A percentile compares a stretch with the other conserved stretches of the same genome.
Conservation (phyloP, 2,888 invertebrate species). For the Orchestes rusci region DNA sequence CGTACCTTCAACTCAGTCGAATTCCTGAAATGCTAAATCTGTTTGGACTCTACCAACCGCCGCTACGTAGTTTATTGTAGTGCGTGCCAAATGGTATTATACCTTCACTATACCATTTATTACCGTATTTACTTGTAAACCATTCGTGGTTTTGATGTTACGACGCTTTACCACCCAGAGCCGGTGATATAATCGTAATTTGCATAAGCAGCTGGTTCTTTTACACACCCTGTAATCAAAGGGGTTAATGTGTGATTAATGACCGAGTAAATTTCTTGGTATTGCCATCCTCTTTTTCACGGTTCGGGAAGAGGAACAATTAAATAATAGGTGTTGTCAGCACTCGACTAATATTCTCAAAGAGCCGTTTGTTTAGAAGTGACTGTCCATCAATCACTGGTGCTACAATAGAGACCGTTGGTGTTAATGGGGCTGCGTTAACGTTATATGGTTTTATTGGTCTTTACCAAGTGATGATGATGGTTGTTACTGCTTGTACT, state of each 20-base stretch:
- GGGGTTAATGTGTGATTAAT: too few relatives aligned
- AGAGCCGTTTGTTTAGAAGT: conserved; percentile 22
- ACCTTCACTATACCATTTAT: not conserved
- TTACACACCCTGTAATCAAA: too few relatives aligned
- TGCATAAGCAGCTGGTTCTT: too few relatives aligned
- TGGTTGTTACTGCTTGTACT: too few relatives aligned
- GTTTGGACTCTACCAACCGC: not conserved
- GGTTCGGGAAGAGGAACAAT: conserved; percentile 22
- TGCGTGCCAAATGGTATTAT: not conserved
- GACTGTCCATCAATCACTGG: conserved; percentile 18
- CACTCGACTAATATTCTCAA: conserved; percentile 23
- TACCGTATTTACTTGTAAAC: not conserved
- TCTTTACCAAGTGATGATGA: too few relatives aligned
- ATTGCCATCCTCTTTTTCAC: conserved; percentile 17
- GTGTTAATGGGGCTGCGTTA: too few relatives aligned
- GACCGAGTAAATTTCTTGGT: conserved; percentile 11
- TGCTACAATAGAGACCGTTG: too few relatives aligned
- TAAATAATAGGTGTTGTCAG: conserved; percentile 25
- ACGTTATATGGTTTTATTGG: too few relatives aligned
- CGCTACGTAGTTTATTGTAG: not conserved
- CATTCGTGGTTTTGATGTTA: not conserved
- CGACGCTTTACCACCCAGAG: not conserved
- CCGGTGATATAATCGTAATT: too few relatives aligned
- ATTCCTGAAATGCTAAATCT: not conserved
- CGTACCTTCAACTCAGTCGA: too few relatives aligned